phyloP scores from a whole-genome alignment of 2,888 invertebrate species.

The Itoplectis maculator region DNA sequence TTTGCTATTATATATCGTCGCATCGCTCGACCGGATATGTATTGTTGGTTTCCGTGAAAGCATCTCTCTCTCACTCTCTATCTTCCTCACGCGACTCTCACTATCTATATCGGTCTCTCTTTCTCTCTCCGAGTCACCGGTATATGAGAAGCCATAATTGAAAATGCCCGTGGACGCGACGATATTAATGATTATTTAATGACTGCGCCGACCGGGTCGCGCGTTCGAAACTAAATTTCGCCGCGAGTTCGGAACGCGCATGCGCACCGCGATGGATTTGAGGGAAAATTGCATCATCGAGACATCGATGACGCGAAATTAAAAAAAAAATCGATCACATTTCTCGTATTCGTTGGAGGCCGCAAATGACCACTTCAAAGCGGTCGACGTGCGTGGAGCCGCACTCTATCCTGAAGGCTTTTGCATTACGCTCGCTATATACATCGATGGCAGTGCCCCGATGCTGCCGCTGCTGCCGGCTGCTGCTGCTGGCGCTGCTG shows the following conservation, averaged over 20 bases:
- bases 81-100: background rate
- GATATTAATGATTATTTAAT: background rate
- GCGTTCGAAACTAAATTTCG: too few species aligned
- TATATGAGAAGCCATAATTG: background rate
- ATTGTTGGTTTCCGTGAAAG: background rate
- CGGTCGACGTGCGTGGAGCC: background rate
- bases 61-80: too few species aligned
- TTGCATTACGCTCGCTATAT: background rate
- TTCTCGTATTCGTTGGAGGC: slow-evolving; percentile 3
- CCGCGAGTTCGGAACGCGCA: too few species aligned
- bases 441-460: background rate
- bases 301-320: background rate
- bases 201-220: background rate
- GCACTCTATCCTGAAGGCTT: background rate
- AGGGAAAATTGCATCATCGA: background rate
- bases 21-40: background rate
- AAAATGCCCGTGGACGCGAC: background rate
- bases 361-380: slow-evolving; percentile 30
- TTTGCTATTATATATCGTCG: background rate
- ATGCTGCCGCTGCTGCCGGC: too few species aligned
- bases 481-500: too few species aligned
- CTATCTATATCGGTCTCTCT: too few species aligned
- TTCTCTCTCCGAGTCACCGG: too few species aligned
- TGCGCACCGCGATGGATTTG: background rate
- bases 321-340: slow-evolving; percentile 24